Conservation (phyloP, 1,140 invertebrate species). For the Latrodectus geometricus region DNA sequence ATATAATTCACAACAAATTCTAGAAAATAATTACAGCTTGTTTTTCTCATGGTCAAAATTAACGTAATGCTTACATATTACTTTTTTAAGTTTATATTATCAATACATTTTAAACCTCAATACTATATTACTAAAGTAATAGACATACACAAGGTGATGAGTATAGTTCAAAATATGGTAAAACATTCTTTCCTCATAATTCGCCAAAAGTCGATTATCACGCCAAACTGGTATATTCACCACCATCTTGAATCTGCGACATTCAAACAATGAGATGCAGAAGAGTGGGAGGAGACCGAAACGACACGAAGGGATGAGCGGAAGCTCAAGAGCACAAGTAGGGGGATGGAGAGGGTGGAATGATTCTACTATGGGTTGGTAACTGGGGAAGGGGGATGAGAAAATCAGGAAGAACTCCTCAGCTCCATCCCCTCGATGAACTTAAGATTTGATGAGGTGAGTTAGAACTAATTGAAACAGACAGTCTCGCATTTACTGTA, state of each 20-base stretch:
- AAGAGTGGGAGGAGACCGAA: slow-evolving; percentile 51
- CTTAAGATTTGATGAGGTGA: neutral
- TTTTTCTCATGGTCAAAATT: no score
- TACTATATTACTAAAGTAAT: no score
- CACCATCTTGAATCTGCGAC: slow-evolving; percentile 27
- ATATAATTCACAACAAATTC: no score
- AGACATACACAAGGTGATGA: no score
- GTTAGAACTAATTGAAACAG: slow-evolving; percentile 27
- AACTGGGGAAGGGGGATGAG: neutral
- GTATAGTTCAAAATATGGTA: no score
- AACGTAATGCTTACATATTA: no score
- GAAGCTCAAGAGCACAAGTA: slow-evolving; percentile 49
- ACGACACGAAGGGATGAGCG: slow-evolving; percentile 57
- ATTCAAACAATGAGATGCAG: slow-evolving; percentile 57
- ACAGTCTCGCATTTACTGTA: neutral
- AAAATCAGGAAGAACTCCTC: neutral
- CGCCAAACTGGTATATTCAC: neutral
- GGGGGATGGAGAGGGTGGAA: neutral
- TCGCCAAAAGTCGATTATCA: neutral
- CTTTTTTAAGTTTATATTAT: no score
- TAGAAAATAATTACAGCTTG: no score
- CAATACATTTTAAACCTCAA: no score
- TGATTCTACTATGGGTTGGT: neutral
- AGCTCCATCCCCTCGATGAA: neutral
- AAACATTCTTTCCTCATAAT: neutral